Conservation (phyloP, 53 echinoderm and acorn worm genomes). For the Actinopyga echinites region DNA sequence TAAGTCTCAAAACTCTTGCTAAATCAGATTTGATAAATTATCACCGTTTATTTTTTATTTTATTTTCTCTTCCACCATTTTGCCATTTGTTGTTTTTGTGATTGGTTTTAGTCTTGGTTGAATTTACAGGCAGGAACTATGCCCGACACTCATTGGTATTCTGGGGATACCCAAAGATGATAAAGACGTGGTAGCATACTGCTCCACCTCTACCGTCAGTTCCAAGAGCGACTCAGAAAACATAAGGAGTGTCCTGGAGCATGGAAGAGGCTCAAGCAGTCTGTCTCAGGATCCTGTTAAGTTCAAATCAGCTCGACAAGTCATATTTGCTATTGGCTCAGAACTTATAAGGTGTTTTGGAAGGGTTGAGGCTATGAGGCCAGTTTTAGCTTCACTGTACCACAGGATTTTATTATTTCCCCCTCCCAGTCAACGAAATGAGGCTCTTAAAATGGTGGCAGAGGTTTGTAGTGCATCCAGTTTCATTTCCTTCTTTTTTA, state of each 20-base stretch:
- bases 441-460: slow-evolving; percentile 90
- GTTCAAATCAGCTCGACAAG: slow-evolving; percentile 69
- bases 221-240: slow-evolving; percentile 39
- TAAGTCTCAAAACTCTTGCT: too few relatives aligned
- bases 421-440: slow-evolving; percentile 87
- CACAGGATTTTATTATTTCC: slow-evolving; percentile 93
- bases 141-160: slow-evolving; percentile 91
- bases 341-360: slow-evolving; percentile 90
- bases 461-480: slow-evolving; percentile 58
- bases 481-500: too few relatives aligned
- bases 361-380: slow-evolving; percentile 84
- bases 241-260: slow-evolving; percentile 63
- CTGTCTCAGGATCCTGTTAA: slow-evolving; percentile 68
- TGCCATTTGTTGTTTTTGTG: background rate
- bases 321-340: slow-evolving; percentile 84
- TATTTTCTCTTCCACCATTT: background rate
- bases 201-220: slow-evolving; percentile 39
- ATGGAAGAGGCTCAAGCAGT: slow-evolving; percentile 91
- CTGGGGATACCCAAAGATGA: slow-evolving; percentile 94
- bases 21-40: too few relatives aligned
- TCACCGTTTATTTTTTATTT: too few relatives aligned
- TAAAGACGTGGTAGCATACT: slow-evolving; percentile 78
- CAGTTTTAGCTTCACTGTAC: slow-evolving; percentile 87
- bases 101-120: background rate
- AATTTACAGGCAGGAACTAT: slow-evolving; percentile 82